These are phyloP conservation scores for Daphoenositta chrysoptera DNA, from an alignment of 2,113 vertebrate genomes.

Conservation along the genomic window DNA sequence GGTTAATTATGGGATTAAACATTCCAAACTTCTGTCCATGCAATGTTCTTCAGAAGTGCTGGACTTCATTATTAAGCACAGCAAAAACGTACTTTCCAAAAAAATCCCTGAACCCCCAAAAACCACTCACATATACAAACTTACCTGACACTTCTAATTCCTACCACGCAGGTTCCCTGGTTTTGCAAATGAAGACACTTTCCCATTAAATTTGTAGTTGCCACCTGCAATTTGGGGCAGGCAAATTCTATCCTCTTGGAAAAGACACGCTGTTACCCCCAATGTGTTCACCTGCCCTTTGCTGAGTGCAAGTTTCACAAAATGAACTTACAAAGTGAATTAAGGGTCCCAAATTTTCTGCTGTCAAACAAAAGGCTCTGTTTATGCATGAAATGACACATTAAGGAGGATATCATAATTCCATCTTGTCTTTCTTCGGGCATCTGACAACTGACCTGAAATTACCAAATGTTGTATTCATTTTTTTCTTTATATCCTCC, in stretches of 20 bases:
- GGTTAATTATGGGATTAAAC: neutral
- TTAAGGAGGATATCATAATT: neutral
- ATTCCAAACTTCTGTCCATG: neutral
- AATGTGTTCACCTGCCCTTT: neutral
- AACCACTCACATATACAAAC: rapidly evolving
- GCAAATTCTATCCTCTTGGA: neutral
- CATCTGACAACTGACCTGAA: neutral
- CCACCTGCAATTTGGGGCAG: neutral
- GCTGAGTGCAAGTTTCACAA: neutral
- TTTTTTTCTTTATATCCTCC: neutral
- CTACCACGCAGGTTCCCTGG: rapidly evolving
- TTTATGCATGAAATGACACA: neutral
- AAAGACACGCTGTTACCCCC: neutral
- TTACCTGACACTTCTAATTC: neutral
- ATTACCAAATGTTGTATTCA: rapidly evolving
- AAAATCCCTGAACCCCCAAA: neutral
- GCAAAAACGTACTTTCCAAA: neutral
- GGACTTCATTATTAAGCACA: neutral
- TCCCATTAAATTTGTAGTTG: neutral
- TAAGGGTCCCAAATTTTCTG: neutral
- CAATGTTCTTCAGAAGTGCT: neutral
- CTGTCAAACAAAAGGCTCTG: neutral
- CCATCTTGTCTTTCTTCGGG: neutral
- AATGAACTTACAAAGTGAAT: neutral
- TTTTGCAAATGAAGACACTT: neutral